Evolutionary conservation across 2,797 vertebrate species (phyloP).

Genomic region (Gallinago nigripennis): DNA sequence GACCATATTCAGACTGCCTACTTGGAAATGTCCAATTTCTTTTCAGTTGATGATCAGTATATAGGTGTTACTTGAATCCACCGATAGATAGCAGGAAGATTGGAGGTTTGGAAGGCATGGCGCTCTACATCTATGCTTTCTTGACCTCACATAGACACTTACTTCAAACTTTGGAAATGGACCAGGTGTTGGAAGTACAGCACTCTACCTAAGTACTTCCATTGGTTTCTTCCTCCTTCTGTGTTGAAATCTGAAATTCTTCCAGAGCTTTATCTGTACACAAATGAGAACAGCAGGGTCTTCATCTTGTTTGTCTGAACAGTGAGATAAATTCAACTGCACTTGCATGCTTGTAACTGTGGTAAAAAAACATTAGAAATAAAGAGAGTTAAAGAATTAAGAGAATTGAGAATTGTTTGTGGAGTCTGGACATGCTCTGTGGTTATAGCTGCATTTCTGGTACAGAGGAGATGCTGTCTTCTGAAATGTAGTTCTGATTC

Average conservation of each 20-base stretch:
- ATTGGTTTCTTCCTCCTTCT: background rate
- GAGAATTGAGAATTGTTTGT: background rate
- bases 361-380: background rate
- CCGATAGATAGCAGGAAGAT: background rate
- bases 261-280: background rate
- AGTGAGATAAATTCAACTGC: background rate
- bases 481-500: background rate
- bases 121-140: background rate
- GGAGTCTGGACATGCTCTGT: background rate
- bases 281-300: background rate
- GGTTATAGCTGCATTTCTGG: background rate
- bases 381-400: background rate
- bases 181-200: background rate
- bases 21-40: background rate
- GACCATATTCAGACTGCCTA: background rate
- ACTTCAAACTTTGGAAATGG: background rate
- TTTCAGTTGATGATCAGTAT: background rate
- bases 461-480: background rate
- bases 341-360: background rate
- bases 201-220: background rate
- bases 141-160: background rate
- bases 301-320: background rate
- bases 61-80: background rate
- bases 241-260: background rate
- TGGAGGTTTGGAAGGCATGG: background rate